Base-by-base conservation (phyloP, 1,140 invertebrate species). In the Scaptomyza montana region DNA sequence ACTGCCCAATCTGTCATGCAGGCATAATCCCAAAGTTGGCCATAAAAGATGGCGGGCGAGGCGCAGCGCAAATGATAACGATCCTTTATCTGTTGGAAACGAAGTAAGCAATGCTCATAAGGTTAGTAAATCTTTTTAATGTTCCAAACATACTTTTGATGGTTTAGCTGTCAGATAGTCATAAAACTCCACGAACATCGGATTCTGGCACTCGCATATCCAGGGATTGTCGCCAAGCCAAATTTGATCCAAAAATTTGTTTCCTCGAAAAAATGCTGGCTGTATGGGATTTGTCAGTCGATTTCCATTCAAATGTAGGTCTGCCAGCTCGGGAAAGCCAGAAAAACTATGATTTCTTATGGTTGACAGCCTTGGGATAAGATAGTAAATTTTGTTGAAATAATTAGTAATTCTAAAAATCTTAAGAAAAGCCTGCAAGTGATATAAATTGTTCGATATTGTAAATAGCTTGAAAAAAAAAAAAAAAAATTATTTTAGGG, bases 201-300 rank as follows among this genome's bases (percentile, higher is more conserved):
- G 61, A 71, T 93, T 93, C 5, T 78, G 72, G 70, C 95, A 96
- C 62, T 96, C 94, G 82, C 95, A 96, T 61, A 94, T 91, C 95
- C 95, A 96, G 64, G 95, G 95, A 92, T 96, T 96, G 57, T 96
- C 94, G 9, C 93, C 92, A 46, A 96, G 73, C 82, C 93, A 92
- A 8, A 95, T 81, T 57, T 90, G 91, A 56, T 93, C 89, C n/a
- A 95, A 77, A 62, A 94, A 93, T 51, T 85, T 81, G 84, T 96
- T 95, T n/a, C 92, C 92, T 0, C 92, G 90, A 79, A 96, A 96
- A 74, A 93, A 93, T n/a, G 89, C 89, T 5, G 91, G 89, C n/a
- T 92, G 91, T 82, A 94, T 93, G 39, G 94, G 93, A 55, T 93
- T 93, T 0, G 94, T 95, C 71, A 96, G 92, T 43, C 94, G 92